A percentile compares a stretch with the other conserved stretches of the same genome.
phyloP scores from a whole-genome alignment of 2,113 vertebrate genomes.

The Strix aluco region DNA sequence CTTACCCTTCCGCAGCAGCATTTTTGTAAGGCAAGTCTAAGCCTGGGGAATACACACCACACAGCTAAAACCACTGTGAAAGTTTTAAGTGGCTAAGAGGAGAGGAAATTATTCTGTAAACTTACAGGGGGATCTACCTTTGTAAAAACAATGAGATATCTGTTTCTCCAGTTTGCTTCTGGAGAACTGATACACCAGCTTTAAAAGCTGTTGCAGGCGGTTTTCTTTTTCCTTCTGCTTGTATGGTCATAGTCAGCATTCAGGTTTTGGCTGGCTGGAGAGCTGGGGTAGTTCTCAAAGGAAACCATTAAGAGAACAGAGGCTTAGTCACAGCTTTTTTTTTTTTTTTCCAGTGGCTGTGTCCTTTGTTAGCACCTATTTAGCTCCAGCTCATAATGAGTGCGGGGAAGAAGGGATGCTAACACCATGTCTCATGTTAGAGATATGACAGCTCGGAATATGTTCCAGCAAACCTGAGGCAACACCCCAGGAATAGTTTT shows the following conservation, averaged over 20 bases:
- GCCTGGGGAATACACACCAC: not conserved
- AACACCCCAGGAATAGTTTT: not conserved
- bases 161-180: not conserved
- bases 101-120: not conserved
- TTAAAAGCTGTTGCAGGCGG: not conserved
- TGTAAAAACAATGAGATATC: not conserved
- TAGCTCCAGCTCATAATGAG: slow-evolving; percentile 4
- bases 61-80: not conserved
- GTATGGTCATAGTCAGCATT: not conserved
- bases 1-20: not conserved
- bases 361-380: slow-evolving; percentile 24
- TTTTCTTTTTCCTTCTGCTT: not conserved
- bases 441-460: not conserved
- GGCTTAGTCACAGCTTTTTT: not conserved
- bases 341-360: not conserved
- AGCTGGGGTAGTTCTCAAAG: slow-evolving; percentile 18
- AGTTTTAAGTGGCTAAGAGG: not conserved
- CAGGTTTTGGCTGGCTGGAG: slow-evolving; percentile 12
- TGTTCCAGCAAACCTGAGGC: not conserved
- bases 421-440: not conserved
- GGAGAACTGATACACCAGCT: not conserved
- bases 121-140: not conserved
- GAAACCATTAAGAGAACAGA: slow-evolving; percentile 5
- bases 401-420: not conserved
- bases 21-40: not conserved